Base-by-base conservation (phyloP, 2,113 vertebrate species). In the Caretta caretta region DNA sequence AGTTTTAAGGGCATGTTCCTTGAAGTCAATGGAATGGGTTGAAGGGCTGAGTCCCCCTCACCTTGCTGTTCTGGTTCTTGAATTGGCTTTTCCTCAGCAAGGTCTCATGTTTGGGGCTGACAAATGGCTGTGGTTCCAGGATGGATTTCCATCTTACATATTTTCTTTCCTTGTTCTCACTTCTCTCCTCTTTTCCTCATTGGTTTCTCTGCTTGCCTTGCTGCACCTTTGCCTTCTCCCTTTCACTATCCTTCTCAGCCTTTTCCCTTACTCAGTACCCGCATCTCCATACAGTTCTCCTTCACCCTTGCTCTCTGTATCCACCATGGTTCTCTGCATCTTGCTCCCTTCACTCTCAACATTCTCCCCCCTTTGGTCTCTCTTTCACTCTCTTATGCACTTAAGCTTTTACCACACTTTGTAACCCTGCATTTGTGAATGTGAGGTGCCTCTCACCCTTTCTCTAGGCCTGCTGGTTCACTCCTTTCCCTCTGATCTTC, bases 1-100 rank as follows among this genome's bases (percentile, higher is more conserved):
- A 72, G 17, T 38, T 72, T 38, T 72, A 22, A 72, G 9, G 65
- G 17, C 65, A 72, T n/a, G 11, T 72, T 72, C n/a, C 65, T 72
- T 72, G 35, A 72, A 72, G 65, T 38, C n/a, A 72, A 11, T 72
- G 65, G n/a, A 10, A 38, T 72, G 35, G 7, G 7, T 86, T 88
- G 53, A 65, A 90, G 85, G 83, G 80, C 85, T 91, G 92, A 95
- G 96, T 94, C 65, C 27, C 48, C 3, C 94, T 94, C 85, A 88
- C 81, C 88, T 92, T 95, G 90, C 83, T 84, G 9, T 95, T 94
- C 79, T 95, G 53, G 16, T 94, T 97, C 95, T 97, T 96, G 95
- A 72, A 72, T 72, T 97, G 93, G 90, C 75, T 94, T 57, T 89
- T 93, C 84, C 93, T 88, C 75, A 94, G 78, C 81, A 79, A n/a